Percentiles rank a stretch among this genome's conserved stretches.
These are phyloP conservation scores for Argyresthia albistria DNA, from an alignment of 2,888 invertebrate species.

Conservation along the genomic window DNA sequence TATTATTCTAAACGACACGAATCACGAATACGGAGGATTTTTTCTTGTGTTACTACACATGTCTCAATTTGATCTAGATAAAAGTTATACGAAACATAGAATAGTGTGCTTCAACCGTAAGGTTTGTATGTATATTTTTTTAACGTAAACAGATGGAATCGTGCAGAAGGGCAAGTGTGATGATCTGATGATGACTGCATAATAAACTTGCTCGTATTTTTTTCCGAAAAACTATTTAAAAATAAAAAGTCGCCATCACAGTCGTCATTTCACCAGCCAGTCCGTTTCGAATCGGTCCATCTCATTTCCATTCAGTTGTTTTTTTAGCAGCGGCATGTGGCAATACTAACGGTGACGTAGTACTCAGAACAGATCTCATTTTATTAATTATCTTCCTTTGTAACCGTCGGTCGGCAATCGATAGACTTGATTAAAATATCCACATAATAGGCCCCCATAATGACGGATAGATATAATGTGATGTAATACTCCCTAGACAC, in stretches of 20 bases:
- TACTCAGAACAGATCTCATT: conserved; percentile 30
- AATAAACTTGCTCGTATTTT: not conserved
- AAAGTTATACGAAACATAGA: too few species aligned
- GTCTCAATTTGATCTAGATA: too few species aligned
- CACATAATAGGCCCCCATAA: conserved; percentile 56
- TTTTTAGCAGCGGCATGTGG: conserved; percentile 61
- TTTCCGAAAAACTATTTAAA: not conserved
- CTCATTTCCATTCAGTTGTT: conserved; percentile 45
- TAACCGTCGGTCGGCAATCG: conserved; percentile 51
- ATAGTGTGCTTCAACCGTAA: too few species aligned
- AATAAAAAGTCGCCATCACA: conserved; percentile 18
- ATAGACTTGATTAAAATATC: conserved; percentile 69
- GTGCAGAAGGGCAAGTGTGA: too few species aligned
- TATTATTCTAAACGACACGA: too few species aligned
- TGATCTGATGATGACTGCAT: too few species aligned
- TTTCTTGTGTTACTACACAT: too few species aligned
- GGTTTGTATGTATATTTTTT: too few species aligned
- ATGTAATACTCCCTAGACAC: not conserved
- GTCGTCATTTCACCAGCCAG: conserved; percentile 43
- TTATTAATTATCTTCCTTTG: conserved; percentile 70
- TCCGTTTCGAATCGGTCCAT: conserved; percentile 60
- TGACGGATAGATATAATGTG: conserved; percentile 24
- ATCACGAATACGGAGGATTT: too few species aligned
- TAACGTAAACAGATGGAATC: too few species aligned
- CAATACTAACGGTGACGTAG: conserved; percentile 24